Evolutionary conservation across 2,113 vertebrate species (phyloP).

Genomic region (rabbit (Oryctolagus cuniculus)): DNA sequence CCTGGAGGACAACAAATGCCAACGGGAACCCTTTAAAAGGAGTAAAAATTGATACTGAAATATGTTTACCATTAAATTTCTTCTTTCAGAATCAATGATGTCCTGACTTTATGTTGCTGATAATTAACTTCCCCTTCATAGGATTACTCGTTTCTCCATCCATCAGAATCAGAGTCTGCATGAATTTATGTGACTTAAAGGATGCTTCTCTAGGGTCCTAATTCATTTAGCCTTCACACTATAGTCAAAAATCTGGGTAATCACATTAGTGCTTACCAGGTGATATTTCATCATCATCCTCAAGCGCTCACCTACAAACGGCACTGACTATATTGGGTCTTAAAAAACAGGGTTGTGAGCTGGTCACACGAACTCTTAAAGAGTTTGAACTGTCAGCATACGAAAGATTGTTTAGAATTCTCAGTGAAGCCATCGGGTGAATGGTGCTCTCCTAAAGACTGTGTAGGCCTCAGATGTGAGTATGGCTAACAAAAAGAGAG

Average conservation of each 20-base stretch:
- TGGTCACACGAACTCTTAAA: not conserved
- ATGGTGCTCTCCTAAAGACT: not conserved
- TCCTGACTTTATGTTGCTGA: not conserved
- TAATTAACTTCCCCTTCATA: not conserved
- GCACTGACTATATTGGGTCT: not conserved
- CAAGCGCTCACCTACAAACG: not conserved
- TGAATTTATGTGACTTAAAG: not conserved
- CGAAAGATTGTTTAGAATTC: not conserved
- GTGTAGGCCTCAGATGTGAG: not conserved
- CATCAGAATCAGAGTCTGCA: not conserved
- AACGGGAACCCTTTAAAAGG: conserved; percentile 37
- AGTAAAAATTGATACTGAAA: conserved; percentile 31
- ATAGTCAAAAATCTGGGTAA: not conserved
- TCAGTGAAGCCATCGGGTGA: not conserved
- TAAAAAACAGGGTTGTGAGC: not conserved
- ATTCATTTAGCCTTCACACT: not conserved
- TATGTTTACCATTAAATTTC: not conserved
- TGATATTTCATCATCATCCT: not conserved
- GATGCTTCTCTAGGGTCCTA: not conserved
- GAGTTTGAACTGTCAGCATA: not conserved
- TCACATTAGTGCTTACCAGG: not conserved
- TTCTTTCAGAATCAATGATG: not conserved
- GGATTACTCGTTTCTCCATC: not conserved
- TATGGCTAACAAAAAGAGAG: not conserved
- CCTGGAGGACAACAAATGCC: conserved; percentile 87